phyloP scores from a whole-genome alignment of 2,888 invertebrate species.

The Halictus quadricinctus region DNA sequence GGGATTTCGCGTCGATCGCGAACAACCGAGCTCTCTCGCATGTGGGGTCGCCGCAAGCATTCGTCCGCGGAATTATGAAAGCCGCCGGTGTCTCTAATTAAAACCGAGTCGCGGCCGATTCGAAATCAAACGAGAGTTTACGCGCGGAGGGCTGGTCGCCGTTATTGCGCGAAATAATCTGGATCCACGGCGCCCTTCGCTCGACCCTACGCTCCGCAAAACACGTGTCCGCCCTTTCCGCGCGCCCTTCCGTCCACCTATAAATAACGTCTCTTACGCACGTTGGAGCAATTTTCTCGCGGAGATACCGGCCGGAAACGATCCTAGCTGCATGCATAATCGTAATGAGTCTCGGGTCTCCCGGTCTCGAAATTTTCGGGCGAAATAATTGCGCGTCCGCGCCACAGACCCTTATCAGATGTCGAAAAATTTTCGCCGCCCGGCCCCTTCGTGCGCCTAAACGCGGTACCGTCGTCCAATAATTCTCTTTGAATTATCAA shows the following conservation, averaged over 20 bases:
- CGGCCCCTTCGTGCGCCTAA: constrained; percentile 22
- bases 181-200: constrained; percentile 36
- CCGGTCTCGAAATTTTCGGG: constrained; percentile 33
- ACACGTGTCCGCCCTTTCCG: constrained; percentile 23
- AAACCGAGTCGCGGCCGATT: constrained; percentile 44
- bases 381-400: constrained; percentile 45
- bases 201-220: constrained; percentile 29
- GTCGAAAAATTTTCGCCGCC: constrained; percentile 6
- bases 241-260: constrained; percentile 36
- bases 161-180: constrained; percentile 55
- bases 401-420: constrained; percentile 23
- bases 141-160: constrained; percentile 12
- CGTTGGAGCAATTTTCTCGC: constrained; percentile 57
- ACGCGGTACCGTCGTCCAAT: neutral
- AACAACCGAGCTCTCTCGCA: neutral
- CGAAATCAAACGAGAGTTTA: constrained; percentile 46
- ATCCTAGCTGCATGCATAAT: constrained; percentile 53
- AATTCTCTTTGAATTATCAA: neutral
- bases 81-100: constrained; percentile 54
- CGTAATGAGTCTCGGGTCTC: constrained; percentile 30
- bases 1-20: constrained; percentile 7
- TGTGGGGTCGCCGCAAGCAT: neutral
- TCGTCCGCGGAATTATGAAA: constrained; percentile 52
- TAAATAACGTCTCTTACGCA: constrained; percentile 59
- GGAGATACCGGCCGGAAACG: constrained; percentile 54